phyloP scores from a whole-genome alignment of 2,113 vertebrate genomes.

The Strix aluco region DNA sequence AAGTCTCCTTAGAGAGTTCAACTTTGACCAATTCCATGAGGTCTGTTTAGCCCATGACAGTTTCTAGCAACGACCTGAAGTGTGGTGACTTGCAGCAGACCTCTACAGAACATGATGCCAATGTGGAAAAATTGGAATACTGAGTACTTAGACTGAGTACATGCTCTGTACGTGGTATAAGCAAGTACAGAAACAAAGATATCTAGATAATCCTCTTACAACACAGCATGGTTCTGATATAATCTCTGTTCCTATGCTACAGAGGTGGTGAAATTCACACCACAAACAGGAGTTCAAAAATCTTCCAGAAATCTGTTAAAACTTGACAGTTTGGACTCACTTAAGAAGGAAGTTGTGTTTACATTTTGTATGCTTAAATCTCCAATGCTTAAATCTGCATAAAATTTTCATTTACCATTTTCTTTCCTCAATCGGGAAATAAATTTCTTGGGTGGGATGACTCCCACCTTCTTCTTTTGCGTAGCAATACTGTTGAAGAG shows the following conservation, averaged over 20 bases:
- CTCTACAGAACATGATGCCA: background rate
- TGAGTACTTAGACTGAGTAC: accelerated
- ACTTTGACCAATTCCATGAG: background rate
- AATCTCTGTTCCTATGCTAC: background rate
- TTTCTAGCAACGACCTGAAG: background rate
- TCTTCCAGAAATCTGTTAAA: background rate
- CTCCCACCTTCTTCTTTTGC: slow-evolving; percentile 93
- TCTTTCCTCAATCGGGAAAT: slow-evolving; percentile 91
- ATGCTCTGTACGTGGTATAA: background rate
- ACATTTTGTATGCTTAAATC: background rate
- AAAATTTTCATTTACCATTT: slow-evolving; percentile 76
- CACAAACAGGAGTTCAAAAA: background rate
- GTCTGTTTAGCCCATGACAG: background rate
- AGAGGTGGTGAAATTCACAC: background rate
- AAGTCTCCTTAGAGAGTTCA: background rate
- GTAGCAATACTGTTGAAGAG: slow-evolving; percentile 94
- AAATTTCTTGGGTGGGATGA: slow-evolving; percentile 94
- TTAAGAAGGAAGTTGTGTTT: background rate
- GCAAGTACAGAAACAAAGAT: background rate
- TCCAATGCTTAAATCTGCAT: background rate
- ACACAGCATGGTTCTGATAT: background rate
- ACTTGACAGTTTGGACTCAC: background rate
- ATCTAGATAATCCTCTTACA: background rate
- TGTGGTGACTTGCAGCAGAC: background rate
- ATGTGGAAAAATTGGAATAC: background rate